Conservation (phyloP, 2,113 vertebrate genomes). For the Syrrhaptes paradoxus region DNA sequence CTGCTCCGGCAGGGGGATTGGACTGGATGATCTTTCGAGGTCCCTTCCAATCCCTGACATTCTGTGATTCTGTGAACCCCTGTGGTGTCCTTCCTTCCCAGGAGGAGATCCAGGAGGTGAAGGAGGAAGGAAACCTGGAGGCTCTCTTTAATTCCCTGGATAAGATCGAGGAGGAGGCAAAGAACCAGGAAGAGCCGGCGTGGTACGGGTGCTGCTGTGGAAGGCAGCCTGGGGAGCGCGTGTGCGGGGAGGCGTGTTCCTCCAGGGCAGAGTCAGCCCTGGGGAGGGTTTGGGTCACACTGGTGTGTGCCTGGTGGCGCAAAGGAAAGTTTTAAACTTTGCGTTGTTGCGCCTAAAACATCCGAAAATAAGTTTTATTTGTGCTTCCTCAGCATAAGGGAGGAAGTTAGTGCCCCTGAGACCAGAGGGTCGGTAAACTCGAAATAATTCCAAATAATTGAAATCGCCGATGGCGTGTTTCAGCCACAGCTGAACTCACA, state of each 20-base stretch:
- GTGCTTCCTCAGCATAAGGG: background rate
- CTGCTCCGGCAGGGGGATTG: no score
- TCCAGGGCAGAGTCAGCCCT: fast-evolving
- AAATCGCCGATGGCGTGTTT: background rate
- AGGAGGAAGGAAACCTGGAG: conserved; percentile 76
- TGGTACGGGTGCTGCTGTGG: conserved; percentile 48
- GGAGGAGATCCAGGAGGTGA: conserved; percentile 77
- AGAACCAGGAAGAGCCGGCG: background rate
- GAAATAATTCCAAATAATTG: background rate
- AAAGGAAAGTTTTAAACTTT: background rate
- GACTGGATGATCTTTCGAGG: no score
- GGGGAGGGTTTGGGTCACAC: fast-evolving
- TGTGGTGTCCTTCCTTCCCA: background rate
- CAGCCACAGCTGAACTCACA: background rate
- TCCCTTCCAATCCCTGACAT: no score
- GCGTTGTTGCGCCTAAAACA: fast-evolving
- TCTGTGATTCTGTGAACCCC: no score
- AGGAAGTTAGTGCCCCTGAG: background rate
- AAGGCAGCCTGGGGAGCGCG: background rate
- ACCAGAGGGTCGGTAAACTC: background rate
- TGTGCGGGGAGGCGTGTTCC: fast-evolving
- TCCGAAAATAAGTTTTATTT: background rate
- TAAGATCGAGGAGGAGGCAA: conserved; percentile 65
- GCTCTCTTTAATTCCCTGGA: conserved; percentile 67
- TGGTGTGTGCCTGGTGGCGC: background rate